phyloP scores from a whole-genome alignment of 1,140 invertebrate species.

The Drosophila seguyi region DNA sequence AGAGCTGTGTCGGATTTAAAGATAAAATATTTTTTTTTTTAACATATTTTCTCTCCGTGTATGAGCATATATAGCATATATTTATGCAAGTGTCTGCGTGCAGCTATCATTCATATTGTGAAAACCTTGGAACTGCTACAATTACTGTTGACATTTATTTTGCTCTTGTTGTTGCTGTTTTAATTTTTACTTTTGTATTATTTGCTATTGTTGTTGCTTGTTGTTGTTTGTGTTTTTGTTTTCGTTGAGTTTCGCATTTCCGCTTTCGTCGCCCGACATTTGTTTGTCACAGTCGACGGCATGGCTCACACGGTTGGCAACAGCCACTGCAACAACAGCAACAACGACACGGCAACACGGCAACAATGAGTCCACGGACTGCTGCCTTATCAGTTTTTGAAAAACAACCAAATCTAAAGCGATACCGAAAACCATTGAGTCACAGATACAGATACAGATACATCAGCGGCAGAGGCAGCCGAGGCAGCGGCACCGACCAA shows the following conservation, averaged over 20 bases:
- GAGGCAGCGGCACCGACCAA: slow-evolving; percentile 17
- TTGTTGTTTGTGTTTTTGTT: slow-evolving; percentile 9
- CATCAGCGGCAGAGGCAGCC: not conserved
- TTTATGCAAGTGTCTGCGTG: slow-evolving; percentile 38
- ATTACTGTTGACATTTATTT: slow-evolving; percentile 78
- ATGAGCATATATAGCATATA: slow-evolving; percentile 19
- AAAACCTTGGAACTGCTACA: slow-evolving; percentile 80
- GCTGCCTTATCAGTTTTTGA: slow-evolving; percentile 57
- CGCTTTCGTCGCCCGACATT: slow-evolving; percentile 69
- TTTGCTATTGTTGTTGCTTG: slow-evolving; percentile 17
- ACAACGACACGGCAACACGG: not conserved
- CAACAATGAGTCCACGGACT: slow-evolving; percentile 8
- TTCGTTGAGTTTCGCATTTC: slow-evolving; percentile 72
- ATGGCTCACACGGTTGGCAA: slow-evolving; percentile 62
- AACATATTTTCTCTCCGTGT: not conserved
- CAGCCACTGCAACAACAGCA: slow-evolving; percentile 38
- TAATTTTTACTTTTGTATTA: slow-evolving; percentile 23
- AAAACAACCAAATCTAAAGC: slow-evolving; percentile 55
- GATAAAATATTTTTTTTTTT: not conserved
- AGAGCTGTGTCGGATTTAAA: not conserved
- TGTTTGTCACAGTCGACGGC: slow-evolving; percentile 74
- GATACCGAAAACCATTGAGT: slow-evolving; percentile 53
- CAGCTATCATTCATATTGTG: slow-evolving; percentile 77
- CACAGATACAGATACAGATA: slow-evolving; percentile 38
- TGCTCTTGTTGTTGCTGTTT: slow-evolving; percentile 35